Evolutionary conservation across 2,888 invertebrate genomes (phyloP).

Genomic region (Scaptomyza parva): DNA sequence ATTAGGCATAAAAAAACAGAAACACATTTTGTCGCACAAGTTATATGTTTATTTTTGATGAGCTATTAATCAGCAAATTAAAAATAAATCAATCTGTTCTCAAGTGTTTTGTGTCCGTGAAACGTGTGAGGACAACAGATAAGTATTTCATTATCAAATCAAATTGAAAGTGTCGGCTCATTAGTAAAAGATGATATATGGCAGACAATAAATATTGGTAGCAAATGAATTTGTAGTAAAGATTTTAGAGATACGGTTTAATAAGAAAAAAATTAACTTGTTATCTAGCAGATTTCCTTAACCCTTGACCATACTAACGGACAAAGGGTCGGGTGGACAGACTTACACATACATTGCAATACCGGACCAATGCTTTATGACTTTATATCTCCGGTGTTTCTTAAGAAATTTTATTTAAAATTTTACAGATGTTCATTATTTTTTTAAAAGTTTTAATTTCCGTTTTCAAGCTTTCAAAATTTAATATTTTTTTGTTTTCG

Average conservation of each 20-base stretch:
- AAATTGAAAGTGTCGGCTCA: not conserved
- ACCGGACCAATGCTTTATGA: too few relatives aligned
- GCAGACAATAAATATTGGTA: not conserved
- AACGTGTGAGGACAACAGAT: constrained; percentile 17
- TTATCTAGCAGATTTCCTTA: too few relatives aligned
- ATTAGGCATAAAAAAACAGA: constrained; percentile 20
- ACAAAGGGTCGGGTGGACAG: too few relatives aligned
- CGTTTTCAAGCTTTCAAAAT: too few relatives aligned
- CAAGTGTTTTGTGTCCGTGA: constrained; percentile 48
- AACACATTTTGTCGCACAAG: constrained; percentile 24
- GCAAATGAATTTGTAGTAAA: not conserved
- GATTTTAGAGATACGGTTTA: not conserved
- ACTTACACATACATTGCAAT: too few relatives aligned
- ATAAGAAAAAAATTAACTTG: not conserved
- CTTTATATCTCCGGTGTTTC: too few relatives aligned
- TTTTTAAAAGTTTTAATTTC: too few relatives aligned
- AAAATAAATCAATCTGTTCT: constrained; percentile 53
- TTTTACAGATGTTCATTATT: too few relatives aligned
- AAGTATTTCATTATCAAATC: constrained; percentile 11
- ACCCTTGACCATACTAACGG: too few relatives aligned
- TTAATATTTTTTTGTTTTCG: too few relatives aligned
- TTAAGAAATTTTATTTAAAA: too few relatives aligned
- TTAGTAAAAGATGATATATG: not conserved
- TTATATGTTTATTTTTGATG: constrained; percentile 36
- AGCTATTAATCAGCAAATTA: constrained; percentile 56